A percentile compares a stretch with the other conserved stretches of the same genome.
These are phyloP conservation scores for Corticium candelabrum DNA, from an alignment of 37 sponge, comb jelly and placozoan species.

Conservation along the genomic window DNA sequence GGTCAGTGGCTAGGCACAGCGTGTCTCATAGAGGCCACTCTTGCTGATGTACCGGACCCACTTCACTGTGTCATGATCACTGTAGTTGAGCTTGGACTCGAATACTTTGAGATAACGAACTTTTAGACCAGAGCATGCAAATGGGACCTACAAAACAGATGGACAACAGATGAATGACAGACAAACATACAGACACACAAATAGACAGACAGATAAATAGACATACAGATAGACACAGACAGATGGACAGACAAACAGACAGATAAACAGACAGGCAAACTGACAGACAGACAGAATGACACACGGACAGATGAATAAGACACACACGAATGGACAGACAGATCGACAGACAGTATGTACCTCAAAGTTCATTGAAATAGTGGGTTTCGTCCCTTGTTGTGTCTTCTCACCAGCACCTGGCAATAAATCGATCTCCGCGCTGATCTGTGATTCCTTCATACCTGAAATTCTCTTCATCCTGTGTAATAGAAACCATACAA, in stretches of 20 bases:
- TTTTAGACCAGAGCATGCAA: conserved; percentile 87
- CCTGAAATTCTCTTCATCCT: conserved; percentile 85
- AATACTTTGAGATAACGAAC: conserved; percentile 95
- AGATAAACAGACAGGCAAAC: too few relatives aligned
- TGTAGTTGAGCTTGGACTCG: conserved; percentile 94
- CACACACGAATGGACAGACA: background rate
- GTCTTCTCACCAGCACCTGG: conserved; percentile 26
- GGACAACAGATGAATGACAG: background rate
- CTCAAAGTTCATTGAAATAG: conserved; percentile 97
- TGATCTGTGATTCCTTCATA: conserved; percentile 70
- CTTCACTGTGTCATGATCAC: conserved; percentile 90
- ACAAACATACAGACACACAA: too few relatives aligned
- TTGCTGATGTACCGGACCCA: conserved; percentile 96
- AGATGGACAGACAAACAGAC: too few relatives aligned
- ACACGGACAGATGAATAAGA: background rate
- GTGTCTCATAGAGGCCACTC: conserved; percentile 89
- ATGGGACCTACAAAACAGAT: conserved; percentile 64
- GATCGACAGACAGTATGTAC: conserved; percentile 16
- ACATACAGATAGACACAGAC: too few relatives aligned
- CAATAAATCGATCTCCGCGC: conserved; percentile 82
- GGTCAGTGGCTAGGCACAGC: background rate
- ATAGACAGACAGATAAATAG: too few relatives aligned
- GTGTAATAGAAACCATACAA: too few relatives aligned
- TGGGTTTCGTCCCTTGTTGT: conserved; percentile 52
- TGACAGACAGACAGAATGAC: background rate